A percentile compares a stretch with the other conserved stretches of the same genome.
These are phyloP conservation scores for Ctenomys sociabilis DNA, from an alignment of 2,113 vertebrate genomes.

Conservation along the genomic window DNA sequence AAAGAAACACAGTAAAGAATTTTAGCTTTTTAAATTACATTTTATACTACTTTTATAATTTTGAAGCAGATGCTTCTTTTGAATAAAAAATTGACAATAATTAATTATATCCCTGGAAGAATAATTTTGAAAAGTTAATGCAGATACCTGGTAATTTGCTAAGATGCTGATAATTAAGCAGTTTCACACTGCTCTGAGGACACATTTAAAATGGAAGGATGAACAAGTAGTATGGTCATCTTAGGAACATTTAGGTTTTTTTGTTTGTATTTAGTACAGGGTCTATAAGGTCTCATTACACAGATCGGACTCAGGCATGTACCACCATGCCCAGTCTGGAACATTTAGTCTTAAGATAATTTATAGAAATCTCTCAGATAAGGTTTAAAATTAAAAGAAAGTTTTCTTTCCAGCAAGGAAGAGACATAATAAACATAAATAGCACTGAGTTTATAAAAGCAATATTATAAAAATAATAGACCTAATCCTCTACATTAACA, in stretches of 20 bases:
- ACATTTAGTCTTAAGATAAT: neutral
- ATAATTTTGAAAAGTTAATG: conserved; percentile 22
- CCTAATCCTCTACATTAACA: neutral
- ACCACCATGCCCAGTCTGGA: neutral
- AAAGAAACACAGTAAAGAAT: conserved; percentile 29
- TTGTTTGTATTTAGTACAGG: too few relatives aligned
- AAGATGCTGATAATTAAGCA: neutral
- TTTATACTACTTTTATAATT: conserved; percentile 40
- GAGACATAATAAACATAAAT: neutral
- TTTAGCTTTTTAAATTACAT: conserved; percentile 41
- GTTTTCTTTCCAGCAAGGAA: neutral
- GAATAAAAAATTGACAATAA: conserved; percentile 34
- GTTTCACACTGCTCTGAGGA: neutral
- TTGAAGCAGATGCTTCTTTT: conserved; percentile 52
- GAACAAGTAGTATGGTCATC: neutral
- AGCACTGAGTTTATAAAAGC: neutral
- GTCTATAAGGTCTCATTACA: too few relatives aligned
- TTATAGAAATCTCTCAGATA: neutral
- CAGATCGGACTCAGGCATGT: too few relatives aligned
- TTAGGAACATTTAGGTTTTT: neutral
- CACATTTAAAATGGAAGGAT: neutral
- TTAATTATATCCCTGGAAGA: neutral
- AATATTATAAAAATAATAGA: conserved; percentile 27
- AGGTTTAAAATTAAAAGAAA: conserved; percentile 44
- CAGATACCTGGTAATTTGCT: neutral